Evolutionary conservation across 2,113 vertebrate genomes (phyloP).

Genomic region (Pseudorhombus dupliciocellatus): DNA sequence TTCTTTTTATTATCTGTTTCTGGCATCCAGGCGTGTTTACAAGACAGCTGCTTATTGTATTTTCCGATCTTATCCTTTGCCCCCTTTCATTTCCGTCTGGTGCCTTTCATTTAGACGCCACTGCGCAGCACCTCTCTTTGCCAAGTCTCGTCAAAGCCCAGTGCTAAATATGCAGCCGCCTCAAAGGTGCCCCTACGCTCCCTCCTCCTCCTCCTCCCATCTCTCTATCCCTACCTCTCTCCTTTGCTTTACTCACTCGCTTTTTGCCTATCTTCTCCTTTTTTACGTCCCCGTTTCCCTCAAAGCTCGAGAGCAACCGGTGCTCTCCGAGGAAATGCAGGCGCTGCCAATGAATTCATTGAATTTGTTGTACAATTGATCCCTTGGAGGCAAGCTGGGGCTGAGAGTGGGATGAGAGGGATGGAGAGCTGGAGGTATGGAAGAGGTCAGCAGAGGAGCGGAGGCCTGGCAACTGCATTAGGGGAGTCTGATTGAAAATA

Average conservation of each 20-base stretch:
- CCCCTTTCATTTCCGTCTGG: constrained; percentile 79
- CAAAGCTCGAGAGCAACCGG: constrained; percentile 61
- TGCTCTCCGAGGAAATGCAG: constrained; percentile 75
- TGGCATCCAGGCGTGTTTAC: constrained; percentile 77
- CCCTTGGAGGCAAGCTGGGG: constrained; percentile 61
- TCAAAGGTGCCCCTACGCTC: constrained; percentile 27
- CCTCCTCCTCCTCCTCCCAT: constrained; percentile 15
- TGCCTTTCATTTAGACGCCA: constrained; percentile 74
- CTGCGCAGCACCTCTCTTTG: constrained; percentile 49
- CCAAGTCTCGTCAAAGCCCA: constrained; percentile 58
- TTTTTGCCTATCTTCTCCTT: constrained; percentile 15
- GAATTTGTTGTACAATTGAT: constrained; percentile 77
- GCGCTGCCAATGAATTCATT: constrained; percentile 74
- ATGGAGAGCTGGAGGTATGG: constrained; percentile 14
- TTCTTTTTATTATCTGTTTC: constrained; percentile 76
- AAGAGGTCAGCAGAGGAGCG: constrained; percentile 48
- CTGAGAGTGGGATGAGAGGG: constrained; percentile 34
- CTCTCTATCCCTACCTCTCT: not conserved
- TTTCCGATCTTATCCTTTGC: constrained; percentile 78
- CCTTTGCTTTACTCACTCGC: constrained; percentile 20
- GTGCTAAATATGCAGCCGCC: constrained; percentile 63
- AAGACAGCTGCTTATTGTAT: constrained; percentile 77
- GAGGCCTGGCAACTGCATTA: constrained; percentile 56
- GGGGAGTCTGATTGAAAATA: constrained; percentile 74
- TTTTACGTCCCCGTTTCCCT: constrained; percentile 39